Evolutionary conservation across 92 coral and sea anemone genomes (phyloP), one percentile per base, ranked within the genome.

Genomic region (Epizoanthus rinbou): DNA sequence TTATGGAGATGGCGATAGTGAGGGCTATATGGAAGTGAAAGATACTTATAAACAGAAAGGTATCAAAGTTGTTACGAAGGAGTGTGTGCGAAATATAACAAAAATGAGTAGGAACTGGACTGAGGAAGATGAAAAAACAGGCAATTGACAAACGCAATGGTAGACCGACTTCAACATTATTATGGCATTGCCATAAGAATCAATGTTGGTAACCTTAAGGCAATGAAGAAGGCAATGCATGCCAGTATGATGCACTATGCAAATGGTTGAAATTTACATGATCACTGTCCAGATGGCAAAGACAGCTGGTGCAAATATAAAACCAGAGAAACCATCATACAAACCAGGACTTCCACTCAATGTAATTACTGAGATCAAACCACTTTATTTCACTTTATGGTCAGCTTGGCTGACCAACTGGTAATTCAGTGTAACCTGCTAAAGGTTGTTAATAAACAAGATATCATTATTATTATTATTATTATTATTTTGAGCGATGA

Each of bases 81-180:
- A 81, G 47, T 86, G n/a, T n/a, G n/a, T n/a, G n/a, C n/a, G n/a
- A n/a, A n/a, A n/a, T n/a, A n/a, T n/a, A n/a, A n/a, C n/a, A n/a
- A n/a, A n/a, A n/a, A n/a, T n/a, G 74, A 19, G 84, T 88, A 23
- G 91, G 88, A 1, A 84, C 91, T 47, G 88, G 88, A 13, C 33
- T 88, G 50, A 58, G 88, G 18, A 84, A 88, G 56, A 33, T 84
- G 22, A 87, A 81, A 73, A 84, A 79, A 80, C 71, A 86, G 88
- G 37, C 85, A 84, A 62, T 57, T 78, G 35, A 84, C 82, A 50
- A 80, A 88, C 35, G 21, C 69, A 54, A 84, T 88, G 74, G 83
- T 88, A 28, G 91, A 84, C 57, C 73, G 45, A 57, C 75, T 87
- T 10, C 86, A 85, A 19, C 76, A 78, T 41, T 85, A 79, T 50